Conservation (phyloP, 2,797 vertebrate species). For the Scolopax bukidnonensis region DNA sequence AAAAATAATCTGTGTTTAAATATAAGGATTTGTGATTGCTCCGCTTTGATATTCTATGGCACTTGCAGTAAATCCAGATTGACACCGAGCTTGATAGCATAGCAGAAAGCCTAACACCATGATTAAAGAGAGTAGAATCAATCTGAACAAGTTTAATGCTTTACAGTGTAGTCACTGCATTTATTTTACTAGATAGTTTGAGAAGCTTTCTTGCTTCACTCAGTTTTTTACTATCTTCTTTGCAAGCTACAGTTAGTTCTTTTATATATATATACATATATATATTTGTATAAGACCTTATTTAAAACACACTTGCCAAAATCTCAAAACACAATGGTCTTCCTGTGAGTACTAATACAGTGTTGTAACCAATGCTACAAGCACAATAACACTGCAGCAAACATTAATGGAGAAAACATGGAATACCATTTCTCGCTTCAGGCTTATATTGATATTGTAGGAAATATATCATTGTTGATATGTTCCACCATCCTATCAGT, state of each 20-base stretch:
- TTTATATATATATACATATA: neutral
- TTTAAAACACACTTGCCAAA: neutral
- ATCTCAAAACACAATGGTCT: neutral
- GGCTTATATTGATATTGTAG: neutral
- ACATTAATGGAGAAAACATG: neutral
- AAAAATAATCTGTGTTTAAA: neutral
- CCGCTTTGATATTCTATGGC: neutral
- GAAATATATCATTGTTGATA: neutral
- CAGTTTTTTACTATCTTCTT: neutral
- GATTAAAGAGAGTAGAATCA: neutral
- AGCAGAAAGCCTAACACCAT: neutral
- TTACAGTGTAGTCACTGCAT: neutral
- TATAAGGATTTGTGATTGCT: neutral
- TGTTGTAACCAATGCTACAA: neutral
- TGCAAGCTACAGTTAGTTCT: neutral
- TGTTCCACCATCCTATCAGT: neutral
- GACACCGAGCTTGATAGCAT: neutral
- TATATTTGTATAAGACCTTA: neutral
- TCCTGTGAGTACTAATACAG: neutral
- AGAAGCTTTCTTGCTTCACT: neutral
- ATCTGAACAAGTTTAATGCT: neutral
- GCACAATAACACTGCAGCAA: neutral
- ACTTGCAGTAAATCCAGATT: neutral
- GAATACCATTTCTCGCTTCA: neutral
- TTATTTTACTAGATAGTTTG: neutral